Evolutionary conservation across 2,797 vertebrate species (phyloP), one percentile per base, ranked within the genome.

Genomic region (Trachurus trachurus): DNA sequence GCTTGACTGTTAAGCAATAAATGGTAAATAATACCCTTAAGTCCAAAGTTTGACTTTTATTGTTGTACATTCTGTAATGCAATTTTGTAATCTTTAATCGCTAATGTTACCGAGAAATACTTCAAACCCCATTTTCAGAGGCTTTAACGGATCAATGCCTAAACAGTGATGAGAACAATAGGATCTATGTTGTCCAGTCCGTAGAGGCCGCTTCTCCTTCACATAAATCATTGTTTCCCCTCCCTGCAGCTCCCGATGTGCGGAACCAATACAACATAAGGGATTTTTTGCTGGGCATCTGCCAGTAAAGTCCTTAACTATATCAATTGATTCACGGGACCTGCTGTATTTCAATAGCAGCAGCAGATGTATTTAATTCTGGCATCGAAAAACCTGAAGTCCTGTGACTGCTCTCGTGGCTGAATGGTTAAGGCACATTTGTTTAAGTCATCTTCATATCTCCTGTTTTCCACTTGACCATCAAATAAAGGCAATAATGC

Each of bases 241-340:
- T 66, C n/a, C 60, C 37, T 4, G 3, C 66, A 67, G 42, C 70
- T 82, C 61, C 76, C 71, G 66, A 78, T 76, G 59, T 82, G 76
- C 84, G 61, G 74, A 78, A 71, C 67, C 66, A 87, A 84, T 78
- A 69, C 49, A 79, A 83, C 60, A 83, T 56, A 53, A 78, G 44
- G 64, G 67, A 26, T n/a, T 72, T 67, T 79, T 84, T 64, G 37
- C 71, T 45, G 59, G 81, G 76, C 76, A 17, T 34, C 29, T 57
- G 82, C 80, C 87, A 90, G 70, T 75, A 57, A 82, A 79, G 50
- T 75, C 66, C 63, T 31, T 70, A 74, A 88, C 67, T 82, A 44
- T 50, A 86, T 80, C 81, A 85, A 39, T 60, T 60, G 63, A 78
- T 66, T 47, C 53, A 47, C 13, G 6, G 22, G 15, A 54, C 40